phyloP scores from a whole-genome alignment of 2,113 vertebrate genomes.

The Nothocercus julius region DNA sequence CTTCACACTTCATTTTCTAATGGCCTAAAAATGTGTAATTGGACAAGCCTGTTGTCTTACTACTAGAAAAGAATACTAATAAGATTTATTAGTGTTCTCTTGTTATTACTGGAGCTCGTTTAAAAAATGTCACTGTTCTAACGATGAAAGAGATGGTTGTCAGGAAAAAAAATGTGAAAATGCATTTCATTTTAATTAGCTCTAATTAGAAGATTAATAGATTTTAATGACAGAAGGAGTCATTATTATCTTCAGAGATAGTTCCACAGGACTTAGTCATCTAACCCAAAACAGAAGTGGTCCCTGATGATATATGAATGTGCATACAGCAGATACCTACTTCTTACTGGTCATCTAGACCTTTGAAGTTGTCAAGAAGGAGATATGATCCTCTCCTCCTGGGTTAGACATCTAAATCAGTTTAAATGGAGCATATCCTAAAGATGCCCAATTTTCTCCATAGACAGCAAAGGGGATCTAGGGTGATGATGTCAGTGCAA shows the following conservation, averaged over 20 bases:
- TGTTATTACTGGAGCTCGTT: slow-evolving; percentile 31
- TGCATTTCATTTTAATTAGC: slow-evolving; percentile 51
- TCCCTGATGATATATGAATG: not conserved
- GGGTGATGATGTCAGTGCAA: not conserved
- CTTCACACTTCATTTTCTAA: slow-evolving; percentile 2
- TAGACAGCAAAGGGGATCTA: not conserved
- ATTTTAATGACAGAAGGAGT: slow-evolving; percentile 31
- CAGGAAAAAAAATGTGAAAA: slow-evolving; percentile 27
- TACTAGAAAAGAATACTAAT: slow-evolving; percentile 47
- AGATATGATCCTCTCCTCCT: not conserved
- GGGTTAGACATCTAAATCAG: not conserved
- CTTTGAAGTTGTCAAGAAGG: not conserved
- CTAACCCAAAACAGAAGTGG: not conserved
- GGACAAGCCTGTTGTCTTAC: slow-evolving; percentile 26
- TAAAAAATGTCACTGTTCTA: slow-evolving; percentile 55
- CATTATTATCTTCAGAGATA: slow-evolving; percentile 3
- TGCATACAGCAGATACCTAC: not conserved
- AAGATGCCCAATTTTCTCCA: not conserved
- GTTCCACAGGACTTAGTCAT: not conserved
- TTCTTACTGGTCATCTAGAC: not conserved
- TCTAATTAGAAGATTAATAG: slow-evolving; percentile 57
- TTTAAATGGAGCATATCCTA: not conserved
- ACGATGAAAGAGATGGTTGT: slow-evolving; percentile 46
- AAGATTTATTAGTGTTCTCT: slow-evolving; percentile 16
- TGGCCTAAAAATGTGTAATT: slow-evolving; percentile 39